Base-by-base conservation (phyloP, 2,113 vertebrate genomes). In the Tupaia chinensis region DNA sequence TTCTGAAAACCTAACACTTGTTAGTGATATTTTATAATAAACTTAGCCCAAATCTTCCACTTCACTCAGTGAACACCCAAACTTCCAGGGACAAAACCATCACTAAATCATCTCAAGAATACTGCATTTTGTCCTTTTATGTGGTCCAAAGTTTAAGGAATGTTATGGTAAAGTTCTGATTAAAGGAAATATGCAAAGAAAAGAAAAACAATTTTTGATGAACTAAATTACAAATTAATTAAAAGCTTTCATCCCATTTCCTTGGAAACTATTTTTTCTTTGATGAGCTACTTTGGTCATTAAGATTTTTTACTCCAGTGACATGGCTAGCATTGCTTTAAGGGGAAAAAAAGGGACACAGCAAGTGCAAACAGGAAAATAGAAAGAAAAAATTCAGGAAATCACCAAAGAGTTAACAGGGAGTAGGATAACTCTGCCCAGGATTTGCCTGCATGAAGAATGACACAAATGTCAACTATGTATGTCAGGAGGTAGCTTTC, bases 11-110 rank as follows among this genome's bases (percentile, higher is more conserved):
- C 73, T 95, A 70, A 63, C 77, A 88, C 20, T 27, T 5, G 63
- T 73, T 93, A 88, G 74, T 92, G 34, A 73, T 89, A 94, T 87
- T 95, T 94, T 16, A 32, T 78, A 56, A 88, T 60, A 90, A 91
- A 77, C 9, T 76, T 74, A 79, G 29, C 7, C 65, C 85, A 66
- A 19, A 27, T 97, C 25, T 72, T 13, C 60, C 8, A 29, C 44
- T 65, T 56, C 22, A 63, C 15, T 25, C 73, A 74, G 9, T 25
- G 32, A 81, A 81, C 22, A 69, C 20, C 15, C 19, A 60, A 32
- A 89, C 32, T 88, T 83, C 23, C 27, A 4, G 4, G 17, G 34
- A 94, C 68, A 93, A 95, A 93, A 83, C 22, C 23, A 80, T 19
- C 10, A 63, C 29, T 72, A 29, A 58, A n/a, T 72, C 63, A 72